Conservation (phyloP, 2,113 vertebrate genomes). For the Triplophysa tibetana region DNA sequence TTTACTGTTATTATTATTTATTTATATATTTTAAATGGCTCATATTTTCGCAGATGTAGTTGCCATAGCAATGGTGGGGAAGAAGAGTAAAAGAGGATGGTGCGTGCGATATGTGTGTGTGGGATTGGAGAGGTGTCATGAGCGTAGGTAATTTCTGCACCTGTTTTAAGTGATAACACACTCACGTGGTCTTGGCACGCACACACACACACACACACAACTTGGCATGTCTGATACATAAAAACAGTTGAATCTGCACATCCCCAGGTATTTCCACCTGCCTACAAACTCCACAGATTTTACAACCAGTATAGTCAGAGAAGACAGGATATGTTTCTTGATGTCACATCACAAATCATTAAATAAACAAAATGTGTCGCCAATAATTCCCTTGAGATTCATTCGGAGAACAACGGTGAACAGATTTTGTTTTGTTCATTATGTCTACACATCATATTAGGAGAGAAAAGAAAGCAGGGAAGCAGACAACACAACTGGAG, state of each 20-base stretch:
- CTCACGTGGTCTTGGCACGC: constrained; percentile 16
- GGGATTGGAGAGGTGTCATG: constrained; percentile 23
- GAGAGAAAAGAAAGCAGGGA: background rate
- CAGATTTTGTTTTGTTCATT: background rate
- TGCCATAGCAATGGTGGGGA: constrained; percentile 46
- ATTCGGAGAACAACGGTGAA: background rate
- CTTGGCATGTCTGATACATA: background rate
- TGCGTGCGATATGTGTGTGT: constrained; percentile 22
- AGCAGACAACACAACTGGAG: background rate
- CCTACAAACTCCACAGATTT: background rate
- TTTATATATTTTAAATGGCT: constrained; percentile 20
- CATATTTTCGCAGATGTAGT: constrained; percentile 40
- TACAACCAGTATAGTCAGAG: background rate
- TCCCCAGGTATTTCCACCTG: background rate
- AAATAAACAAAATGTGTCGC: background rate
- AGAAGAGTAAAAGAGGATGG: constrained; percentile 31
- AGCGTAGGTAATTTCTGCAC: constrained; percentile 33
- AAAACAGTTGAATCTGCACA: background rate
- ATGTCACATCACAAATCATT: constrained; percentile 6
- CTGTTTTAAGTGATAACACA: constrained; percentile 34
- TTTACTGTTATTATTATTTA: constrained; percentile 10
- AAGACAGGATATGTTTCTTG: background rate
- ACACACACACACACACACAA: constrained; percentile 4
- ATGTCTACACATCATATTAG: background rate
- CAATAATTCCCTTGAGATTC: background rate